Conservation (phyloP, 2,888 invertebrate genomes). For the Creontiades dilutus region DNA sequence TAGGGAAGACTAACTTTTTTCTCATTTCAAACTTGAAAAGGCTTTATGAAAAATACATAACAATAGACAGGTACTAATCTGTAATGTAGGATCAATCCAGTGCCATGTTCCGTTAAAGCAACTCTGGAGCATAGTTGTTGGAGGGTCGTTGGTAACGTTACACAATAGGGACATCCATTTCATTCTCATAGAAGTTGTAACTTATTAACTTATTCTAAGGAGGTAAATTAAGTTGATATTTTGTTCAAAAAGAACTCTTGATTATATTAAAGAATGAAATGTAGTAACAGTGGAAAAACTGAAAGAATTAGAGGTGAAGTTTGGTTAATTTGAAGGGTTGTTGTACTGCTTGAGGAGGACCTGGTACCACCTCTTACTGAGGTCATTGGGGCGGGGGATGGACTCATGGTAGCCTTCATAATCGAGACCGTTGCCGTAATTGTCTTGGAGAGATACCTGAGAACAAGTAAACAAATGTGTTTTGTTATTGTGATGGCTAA, state of each 20-base stretch:
- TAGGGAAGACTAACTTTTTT: no score
- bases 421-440: constrained; percentile 59
- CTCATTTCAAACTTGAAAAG: no score
- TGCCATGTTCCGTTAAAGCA: no score
- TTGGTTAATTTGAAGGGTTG: constrained; percentile 51
- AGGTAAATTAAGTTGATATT: constrained; percentile 23
- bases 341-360: constrained; percentile 65
- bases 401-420: constrained; percentile 64
- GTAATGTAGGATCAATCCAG: no score
- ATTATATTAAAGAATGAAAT: not conserved
- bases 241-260: not conserved
- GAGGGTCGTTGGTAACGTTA: no score
- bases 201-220: not conserved
- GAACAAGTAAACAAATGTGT: no score
- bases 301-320: not conserved
- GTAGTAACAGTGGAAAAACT: not conserved
- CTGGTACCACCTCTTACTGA: constrained; percentile 66
- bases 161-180: no score
- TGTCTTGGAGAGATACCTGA: constrained; percentile 57
- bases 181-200: no score
- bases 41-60: no score
- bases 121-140: no score
- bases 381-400: constrained; percentile 64
- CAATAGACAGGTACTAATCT: no score
- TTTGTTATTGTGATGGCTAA: no score